Conservation (phyloP, 1,140 invertebrate genomes). For the Proctacanthus coquilletti region DNA sequence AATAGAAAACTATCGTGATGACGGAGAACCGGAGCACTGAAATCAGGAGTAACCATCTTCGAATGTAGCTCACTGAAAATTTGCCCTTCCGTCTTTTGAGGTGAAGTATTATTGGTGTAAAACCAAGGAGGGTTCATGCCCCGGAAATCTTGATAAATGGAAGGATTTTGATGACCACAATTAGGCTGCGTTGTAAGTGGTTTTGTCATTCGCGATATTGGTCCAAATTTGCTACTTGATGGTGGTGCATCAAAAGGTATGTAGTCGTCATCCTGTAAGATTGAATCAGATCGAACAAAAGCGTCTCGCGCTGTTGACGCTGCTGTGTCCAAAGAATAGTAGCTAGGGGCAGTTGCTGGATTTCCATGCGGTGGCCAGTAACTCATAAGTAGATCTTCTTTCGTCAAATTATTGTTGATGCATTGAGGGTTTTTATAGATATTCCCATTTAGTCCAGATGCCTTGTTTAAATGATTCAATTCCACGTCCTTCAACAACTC, state of each 20-base stretch:
- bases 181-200: constrained; percentile 18
- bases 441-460: constrained; percentile 2
- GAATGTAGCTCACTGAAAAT: too few relatives aligned
- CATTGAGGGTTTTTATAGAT: not conserved
- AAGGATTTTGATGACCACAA: constrained; percentile 2
- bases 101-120: constrained; percentile 5
- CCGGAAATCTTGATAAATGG: constrained; percentile 5
- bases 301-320: constrained; percentile 24
- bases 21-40: not conserved
- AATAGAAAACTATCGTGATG: not conserved
- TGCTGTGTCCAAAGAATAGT: constrained; percentile 10
- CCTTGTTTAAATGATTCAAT: not conserved
- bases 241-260: constrained; percentile 57
- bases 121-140: constrained; percentile 2
- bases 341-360: constrained; percentile 19
- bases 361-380: not conserved
- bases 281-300: constrained; percentile 44
- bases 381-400: not conserved
- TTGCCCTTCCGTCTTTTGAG: too few relatives aligned
- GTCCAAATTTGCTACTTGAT: constrained; percentile 55
- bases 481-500: not conserved
- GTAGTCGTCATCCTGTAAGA: constrained; percentile 52
- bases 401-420: not conserved
- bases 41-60: too few relatives aligned
- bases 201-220: constrained; percentile 55